Base-by-base conservation (phyloP, 2,888 invertebrate genomes). In the Tetrapedia diversipes region DNA sequence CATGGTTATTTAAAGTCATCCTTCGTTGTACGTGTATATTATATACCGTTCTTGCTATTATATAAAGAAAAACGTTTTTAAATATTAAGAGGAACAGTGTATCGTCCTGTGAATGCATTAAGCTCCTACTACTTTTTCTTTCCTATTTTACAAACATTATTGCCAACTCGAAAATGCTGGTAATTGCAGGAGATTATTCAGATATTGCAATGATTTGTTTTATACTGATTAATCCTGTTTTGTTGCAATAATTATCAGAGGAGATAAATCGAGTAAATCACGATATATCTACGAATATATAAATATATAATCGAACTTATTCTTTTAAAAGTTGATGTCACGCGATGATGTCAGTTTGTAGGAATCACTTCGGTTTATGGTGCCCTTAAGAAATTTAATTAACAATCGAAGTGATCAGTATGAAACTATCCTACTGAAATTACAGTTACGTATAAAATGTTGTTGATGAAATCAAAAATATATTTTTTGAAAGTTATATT, bases 1-100 rank as follows among this genome's bases (percentile, higher is more conserved):
- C 66, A 69, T 59, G 53, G 47, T 70, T 74, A 74, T 84, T 84
- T 81, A 86, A 84, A 74, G 41, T 70, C 69, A 79, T 79, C 63
- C 54, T 19, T 60, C 19, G 11, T 53, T 54, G 14, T 59, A 80
- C 51, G n/a, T 61, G 72, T 70, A 70, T 78, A 71, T 56, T 76
- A 66, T 59, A 29, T n/a, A 34, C 71, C 56, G 29, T 29, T 83
- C 47, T 72, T 61, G 39, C 14, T 39, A 51, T 1, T n/a, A n/a
- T n/a, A n/a, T n/a, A 56, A 37, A 56, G 37, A 39, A 45, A 60
- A 34, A 41, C 66, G 49, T 54, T 74, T 29, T 41, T 79, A 65
- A 71, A 14, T 41, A 51, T 69, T 54, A 54, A 67, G 47, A 65
- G 22, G 51, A 74, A 24, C 45, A 71, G 24, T 57, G 45, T 75